Percentiles rank a stretch among this genome's conserved stretches.
Conservation (phyloP, 2,888 invertebrate genomes). For the Stenurella melanura region DNA sequence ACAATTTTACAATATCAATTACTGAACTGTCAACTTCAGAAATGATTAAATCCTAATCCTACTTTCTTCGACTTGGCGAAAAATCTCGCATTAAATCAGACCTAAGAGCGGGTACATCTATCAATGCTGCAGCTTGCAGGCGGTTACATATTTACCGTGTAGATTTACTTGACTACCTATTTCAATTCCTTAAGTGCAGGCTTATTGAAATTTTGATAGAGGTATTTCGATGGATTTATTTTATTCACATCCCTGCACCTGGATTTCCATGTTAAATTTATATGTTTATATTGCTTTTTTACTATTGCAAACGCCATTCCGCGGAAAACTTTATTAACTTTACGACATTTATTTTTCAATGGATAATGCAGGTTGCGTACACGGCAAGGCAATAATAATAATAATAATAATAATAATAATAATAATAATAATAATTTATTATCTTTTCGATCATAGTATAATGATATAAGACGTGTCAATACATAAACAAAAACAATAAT, state of each 20-base stretch:
- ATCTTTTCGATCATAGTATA: too few relatives aligned
- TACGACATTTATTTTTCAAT: too few relatives aligned
- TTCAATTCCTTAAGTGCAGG: slow-evolving; percentile 36
- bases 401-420: too few relatives aligned
- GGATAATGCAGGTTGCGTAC: too few relatives aligned
- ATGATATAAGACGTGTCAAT: too few relatives aligned
- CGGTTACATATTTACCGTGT: slow-evolving; percentile 15
- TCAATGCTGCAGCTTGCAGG: slow-evolving; percentile 7
- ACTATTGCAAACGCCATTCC: too few relatives aligned
- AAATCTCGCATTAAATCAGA: background rate
- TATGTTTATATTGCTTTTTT: too few relatives aligned
- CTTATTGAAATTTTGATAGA: slow-evolving; percentile 24
- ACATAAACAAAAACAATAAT: too few relatives aligned
- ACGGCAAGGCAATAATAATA: too few relatives aligned
- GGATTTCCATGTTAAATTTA: background rate
- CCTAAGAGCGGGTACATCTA: background rate
- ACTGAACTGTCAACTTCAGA: background rate
- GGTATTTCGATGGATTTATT: slow-evolving; percentile 19
- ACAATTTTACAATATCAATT: too few relatives aligned
- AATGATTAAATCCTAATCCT: background rate
- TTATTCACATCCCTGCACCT: slow-evolving; percentile 1
- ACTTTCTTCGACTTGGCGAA: background rate
- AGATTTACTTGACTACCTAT: slow-evolving; percentile 24
- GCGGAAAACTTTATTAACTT: too few relatives aligned
- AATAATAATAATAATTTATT: too few relatives aligned